Conservation (phyloP, 2,888 invertebrate species). For the Stenolophus ochropezus region DNA sequence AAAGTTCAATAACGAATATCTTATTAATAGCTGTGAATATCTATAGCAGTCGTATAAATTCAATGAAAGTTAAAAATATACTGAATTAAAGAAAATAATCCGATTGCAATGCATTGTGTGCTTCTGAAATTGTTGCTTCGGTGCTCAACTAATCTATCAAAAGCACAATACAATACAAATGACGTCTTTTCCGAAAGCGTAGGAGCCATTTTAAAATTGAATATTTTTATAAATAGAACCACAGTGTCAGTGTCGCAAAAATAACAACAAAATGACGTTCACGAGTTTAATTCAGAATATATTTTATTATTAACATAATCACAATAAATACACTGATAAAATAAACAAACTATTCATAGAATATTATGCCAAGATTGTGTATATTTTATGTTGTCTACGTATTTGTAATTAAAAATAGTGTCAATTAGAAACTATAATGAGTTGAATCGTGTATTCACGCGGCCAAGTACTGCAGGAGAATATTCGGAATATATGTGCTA, state of each 20-base stretch:
- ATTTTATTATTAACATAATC: slow-evolving; percentile 26
- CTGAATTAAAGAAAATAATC: not conserved
- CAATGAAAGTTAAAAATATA: not conserved
- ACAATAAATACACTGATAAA: slow-evolving; percentile 18
- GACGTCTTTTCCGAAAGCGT: slow-evolving; percentile 28
- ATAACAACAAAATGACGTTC: slow-evolving; percentile 30
- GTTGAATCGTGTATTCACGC: not conserved
- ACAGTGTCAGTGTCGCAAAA: not conserved
- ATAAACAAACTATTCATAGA: slow-evolving; percentile 14
- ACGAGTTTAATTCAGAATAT: not conserved
- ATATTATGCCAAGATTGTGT: not conserved
- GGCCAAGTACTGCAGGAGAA: slow-evolving; percentile 13
- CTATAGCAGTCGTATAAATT: not conserved
- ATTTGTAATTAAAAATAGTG: not conserved
- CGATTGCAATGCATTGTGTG: not conserved
- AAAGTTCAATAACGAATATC: not conserved
- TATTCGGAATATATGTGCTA: slow-evolving; percentile 49
- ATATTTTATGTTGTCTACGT: not conserved
- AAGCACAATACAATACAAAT: slow-evolving; percentile 17
- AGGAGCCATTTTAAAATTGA: slow-evolving; percentile 22
- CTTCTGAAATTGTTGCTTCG: not conserved
- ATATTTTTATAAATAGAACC: slow-evolving; percentile 12
- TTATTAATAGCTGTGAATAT: not conserved
- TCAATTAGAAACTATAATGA: not conserved
- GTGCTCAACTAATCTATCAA: not conserved